Conservation (phyloP, 1,140 invertebrate genomes). For the Cherax destructor region DNA sequence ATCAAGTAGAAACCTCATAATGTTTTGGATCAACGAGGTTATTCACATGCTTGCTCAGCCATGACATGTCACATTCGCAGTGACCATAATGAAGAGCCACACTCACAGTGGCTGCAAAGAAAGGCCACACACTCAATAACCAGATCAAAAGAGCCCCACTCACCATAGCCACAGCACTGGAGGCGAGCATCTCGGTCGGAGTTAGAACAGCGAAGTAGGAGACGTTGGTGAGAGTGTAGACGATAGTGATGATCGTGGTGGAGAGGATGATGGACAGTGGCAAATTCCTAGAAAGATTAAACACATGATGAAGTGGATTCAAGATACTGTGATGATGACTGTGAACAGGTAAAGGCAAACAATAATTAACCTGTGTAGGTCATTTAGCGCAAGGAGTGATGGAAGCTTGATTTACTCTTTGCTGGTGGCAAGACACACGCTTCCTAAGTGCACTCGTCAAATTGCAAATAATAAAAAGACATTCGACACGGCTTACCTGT, state of each 20-base stretch:
- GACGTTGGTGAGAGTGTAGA: slow-evolving; percentile 25
- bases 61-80: too few relatives aligned
- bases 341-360: too few relatives aligned
- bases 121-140: too few relatives aligned
- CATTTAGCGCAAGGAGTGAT: neutral
- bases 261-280: slow-evolving; percentile 34
- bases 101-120: too few relatives aligned
- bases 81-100: too few relatives aligned
- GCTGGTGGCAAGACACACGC: neutral
- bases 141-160: neutral
- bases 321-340: too few relatives aligned
- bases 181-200: slow-evolving; percentile 27
- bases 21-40: too few relatives aligned
- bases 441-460: neutral
- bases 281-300: neutral
- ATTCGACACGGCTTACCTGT: slow-evolving; percentile 81
- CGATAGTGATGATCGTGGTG: neutral
- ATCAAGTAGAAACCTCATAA: too few relatives aligned
- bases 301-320: neutral
- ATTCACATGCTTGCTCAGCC: too few relatives aligned
- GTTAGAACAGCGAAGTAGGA: slow-evolving; percentile 42
- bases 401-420: neutral
- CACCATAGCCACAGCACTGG: neutral
- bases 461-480: too few relatives aligned
- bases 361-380: neutral